Base-by-base conservation (phyloP, 2,888 invertebrate genomes). In the Nomada hirtipes region DNA sequence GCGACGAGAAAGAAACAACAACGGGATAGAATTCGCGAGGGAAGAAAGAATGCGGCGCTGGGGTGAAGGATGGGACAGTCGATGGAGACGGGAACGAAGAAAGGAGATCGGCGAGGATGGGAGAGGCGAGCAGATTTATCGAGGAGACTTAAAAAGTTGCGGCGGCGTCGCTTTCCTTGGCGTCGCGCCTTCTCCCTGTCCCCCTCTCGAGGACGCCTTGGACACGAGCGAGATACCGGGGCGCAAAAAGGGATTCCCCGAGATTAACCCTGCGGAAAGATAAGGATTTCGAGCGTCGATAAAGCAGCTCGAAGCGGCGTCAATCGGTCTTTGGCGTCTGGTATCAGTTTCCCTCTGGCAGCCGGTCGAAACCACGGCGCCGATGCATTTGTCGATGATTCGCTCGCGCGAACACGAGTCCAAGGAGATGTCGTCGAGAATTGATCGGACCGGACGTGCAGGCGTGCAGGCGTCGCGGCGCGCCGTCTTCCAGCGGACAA, bases 101-200 rank as follows among this genome's bases (percentile, higher is more conserved):
- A 29, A 55, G 50, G 63, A 63, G 61, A 69, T 65, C 59, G 60
- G 68, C 57, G 57, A 75, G 86, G 60, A 83, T 73, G 75, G 69
- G 79, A 80, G 81, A 83, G 83, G 84, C 81, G 79, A 79, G 57
- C 83, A 90, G 90, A 91, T 91, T 92, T 92, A 92, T 91, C 86
- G 91, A 86, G 87, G 83, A 85, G 87, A 90, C 90, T 90, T 90
- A 88, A 90, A 90, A 91, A 92, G 90, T 91, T 90, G 87, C 89
- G 86, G 83, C 77, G 82, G 76, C 81, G 75, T 57, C 60, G 80
- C 67, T 64, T 65, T 76, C 70, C 55, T n/a, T 65, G 60, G 20
- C 65, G 53, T 61, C 44, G 55, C 64, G 20, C 57, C 53, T 52
- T 29, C n/a, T 4, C 42, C 10, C 10, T 67, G 10, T 9, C 47